Conservation (phyloP, 2,797 vertebrate genomes). For the Urosaurus nigricauda region DNA sequence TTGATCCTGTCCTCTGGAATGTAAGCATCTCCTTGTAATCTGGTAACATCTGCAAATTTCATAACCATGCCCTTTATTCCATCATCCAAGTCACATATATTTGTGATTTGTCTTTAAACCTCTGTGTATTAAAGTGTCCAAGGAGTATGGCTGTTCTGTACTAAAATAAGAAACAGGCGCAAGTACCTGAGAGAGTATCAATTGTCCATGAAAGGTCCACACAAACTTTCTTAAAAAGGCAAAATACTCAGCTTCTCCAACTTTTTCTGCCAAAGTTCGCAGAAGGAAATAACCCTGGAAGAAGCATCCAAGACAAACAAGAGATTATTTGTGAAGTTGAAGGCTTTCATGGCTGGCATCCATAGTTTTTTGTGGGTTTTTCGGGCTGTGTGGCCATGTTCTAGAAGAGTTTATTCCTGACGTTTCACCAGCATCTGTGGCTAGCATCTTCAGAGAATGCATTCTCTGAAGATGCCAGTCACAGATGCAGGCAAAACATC, state of each 20-base stretch:
- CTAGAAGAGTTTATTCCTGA: too few relatives aligned
- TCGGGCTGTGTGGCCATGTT: too few relatives aligned
- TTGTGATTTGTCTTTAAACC: conserved; percentile 5
- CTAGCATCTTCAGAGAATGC: too few relatives aligned
- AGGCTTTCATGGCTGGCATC: too few relatives aligned
- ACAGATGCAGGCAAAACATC: too few relatives aligned
- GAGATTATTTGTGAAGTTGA: background rate
- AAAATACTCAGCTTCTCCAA: conserved; percentile 86
- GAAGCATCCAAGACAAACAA: conserved; percentile 57
- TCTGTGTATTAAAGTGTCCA: background rate
- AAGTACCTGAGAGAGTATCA: conserved; percentile 94
- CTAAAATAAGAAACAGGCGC: background rate
- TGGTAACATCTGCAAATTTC: too few relatives aligned
- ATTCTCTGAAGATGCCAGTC: too few relatives aligned
- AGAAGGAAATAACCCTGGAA: conserved; percentile 95
- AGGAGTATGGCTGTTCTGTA: conserved; percentile 27
- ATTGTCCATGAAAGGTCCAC: conserved; percentile 88
- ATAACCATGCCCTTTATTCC: too few relatives aligned
- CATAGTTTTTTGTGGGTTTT: too few relatives aligned
- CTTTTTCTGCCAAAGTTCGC: conserved; percentile 83
- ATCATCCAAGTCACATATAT: background rate
- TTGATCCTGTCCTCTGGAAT: too few relatives aligned
- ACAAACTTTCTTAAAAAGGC: conserved; percentile 90
- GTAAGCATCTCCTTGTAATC: too few relatives aligned
- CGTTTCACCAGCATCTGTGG: too few relatives aligned